Base-by-base conservation (phyloP, 35 echinoderm and acorn worm species). In the Apostichopus japonicus region DNA sequence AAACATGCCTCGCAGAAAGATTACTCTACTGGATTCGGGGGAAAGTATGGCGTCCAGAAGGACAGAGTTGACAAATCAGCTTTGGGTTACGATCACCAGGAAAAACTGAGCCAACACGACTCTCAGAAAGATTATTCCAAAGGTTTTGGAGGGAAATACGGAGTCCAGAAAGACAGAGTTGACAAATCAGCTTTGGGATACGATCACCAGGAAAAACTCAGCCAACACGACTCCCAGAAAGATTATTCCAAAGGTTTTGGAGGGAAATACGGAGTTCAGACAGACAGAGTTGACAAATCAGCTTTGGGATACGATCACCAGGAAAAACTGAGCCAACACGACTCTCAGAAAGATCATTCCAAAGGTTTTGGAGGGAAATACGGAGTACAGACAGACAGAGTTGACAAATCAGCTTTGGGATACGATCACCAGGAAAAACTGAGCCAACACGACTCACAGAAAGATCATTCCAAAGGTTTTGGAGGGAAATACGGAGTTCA, bases 321-420 rank as follows among this genome's bases (percentile, higher is more conserved):
- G 62, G 91, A 82, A 52, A 80, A 90, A 55, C 92, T 95, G 9
- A 87, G 79, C 57, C 72, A 93, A 63, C 93, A 95, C 16, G 94
- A 79, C 23, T 98, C 96, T 44, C 96, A 98, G 77, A 78, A 86
- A 58, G 96, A 98, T 78, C 94, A 98, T 25, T 78, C 96, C 70
- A 95, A 98, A 70, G 96, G 96, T 0, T 98, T 98, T 77, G 96
- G 96, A 83, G 96, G 96, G 2, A 98, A 98, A 75, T 98, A 94
- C 87, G 96, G 96, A 25, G 94, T 95, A 8, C 84, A 98, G 93
- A 98, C 65, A 71, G 92, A 95, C 19, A 92, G 94, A 3, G 53
- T 89, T 53, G 96, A 98, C 79, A 92, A 90, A 77, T 90, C 90
- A 21, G 96, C 96, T 15, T 81, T 98, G 84, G 96, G 96, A 53